These are phyloP conservation scores for Jaculus jaculus DNA, from an alignment of 2,113 vertebrate genomes.

Conservation along the genomic window DNA sequence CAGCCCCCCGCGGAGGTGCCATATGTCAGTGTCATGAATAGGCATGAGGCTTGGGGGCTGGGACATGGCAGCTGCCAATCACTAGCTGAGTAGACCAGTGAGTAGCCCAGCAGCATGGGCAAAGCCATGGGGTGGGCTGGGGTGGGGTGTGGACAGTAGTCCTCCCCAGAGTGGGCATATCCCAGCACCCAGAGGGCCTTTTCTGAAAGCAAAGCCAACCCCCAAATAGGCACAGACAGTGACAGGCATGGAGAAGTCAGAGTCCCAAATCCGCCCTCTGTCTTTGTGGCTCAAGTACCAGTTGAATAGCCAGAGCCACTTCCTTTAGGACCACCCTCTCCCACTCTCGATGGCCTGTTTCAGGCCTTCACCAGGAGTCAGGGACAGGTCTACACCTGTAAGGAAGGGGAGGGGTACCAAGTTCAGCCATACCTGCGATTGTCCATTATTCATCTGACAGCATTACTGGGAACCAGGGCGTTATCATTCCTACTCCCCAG, in stretches of 20 bases:
- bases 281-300: neutral
- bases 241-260: neutral
- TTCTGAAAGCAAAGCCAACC: neutral
- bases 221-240: neutral
- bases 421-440: fast-evolving
- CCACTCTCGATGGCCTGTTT: neutral
- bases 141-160: neutral
- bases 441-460: neutral
- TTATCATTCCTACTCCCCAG: neutral
- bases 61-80: constrained; percentile 66
- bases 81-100: neutral
- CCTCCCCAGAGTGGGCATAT: neutral
- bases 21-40: constrained; percentile 73
- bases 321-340: fast-evolving
- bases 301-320: neutral
- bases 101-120: neutral
- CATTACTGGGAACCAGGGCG: fast-evolving
- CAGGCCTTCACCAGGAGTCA: neutral
- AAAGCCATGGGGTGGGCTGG: neutral
- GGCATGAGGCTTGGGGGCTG: constrained; percentile 48
- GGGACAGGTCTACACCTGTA: neutral
- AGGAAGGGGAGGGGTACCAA: neutral
- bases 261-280: neutral
- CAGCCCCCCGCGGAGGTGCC: constrained; percentile 53
- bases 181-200: too few relatives aligned